Conservation (phyloP, 2,888 invertebrate genomes). For the Sphaeridia pumilis region DNA sequence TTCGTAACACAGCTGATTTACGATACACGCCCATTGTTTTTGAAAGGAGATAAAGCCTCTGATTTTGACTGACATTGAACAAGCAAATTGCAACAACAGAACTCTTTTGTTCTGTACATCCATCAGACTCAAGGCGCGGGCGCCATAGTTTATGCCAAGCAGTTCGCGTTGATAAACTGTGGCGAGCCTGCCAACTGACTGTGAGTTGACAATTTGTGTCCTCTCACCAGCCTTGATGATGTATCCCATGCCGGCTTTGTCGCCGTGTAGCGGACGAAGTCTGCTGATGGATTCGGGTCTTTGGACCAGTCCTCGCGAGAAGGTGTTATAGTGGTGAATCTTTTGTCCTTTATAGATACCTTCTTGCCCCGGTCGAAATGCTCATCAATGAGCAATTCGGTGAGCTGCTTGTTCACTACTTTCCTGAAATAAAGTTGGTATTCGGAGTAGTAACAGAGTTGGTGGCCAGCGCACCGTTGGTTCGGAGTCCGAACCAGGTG, state of each 20-base stretch:
- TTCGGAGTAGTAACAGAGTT: background rate
- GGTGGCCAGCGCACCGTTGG: background rate
- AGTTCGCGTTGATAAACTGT: background rate
- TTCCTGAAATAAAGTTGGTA: background rate
- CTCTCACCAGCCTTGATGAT: background rate
- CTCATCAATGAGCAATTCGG: background rate
- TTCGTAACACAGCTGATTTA: background rate
- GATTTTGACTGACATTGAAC: background rate
- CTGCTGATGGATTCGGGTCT: background rate
- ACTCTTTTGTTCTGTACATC: background rate
- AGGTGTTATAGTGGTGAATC: background rate
- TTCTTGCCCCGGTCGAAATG: background rate
- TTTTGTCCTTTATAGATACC: background rate
- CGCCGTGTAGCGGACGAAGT: background rate
- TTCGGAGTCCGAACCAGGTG: background rate
- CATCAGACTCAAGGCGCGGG: background rate
- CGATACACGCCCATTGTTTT: background rate
- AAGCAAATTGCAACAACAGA: no score
- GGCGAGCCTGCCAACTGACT: background rate
- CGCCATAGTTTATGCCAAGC: background rate
- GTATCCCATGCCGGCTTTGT: background rate
- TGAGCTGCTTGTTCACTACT: background rate
- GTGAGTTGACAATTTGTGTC: no score
- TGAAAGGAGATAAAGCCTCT: background rate
- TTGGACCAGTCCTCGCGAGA: background rate